phyloP scores from a whole-genome alignment of 2,113 vertebrate species.

The Coptodon bakossiorum region DNA sequence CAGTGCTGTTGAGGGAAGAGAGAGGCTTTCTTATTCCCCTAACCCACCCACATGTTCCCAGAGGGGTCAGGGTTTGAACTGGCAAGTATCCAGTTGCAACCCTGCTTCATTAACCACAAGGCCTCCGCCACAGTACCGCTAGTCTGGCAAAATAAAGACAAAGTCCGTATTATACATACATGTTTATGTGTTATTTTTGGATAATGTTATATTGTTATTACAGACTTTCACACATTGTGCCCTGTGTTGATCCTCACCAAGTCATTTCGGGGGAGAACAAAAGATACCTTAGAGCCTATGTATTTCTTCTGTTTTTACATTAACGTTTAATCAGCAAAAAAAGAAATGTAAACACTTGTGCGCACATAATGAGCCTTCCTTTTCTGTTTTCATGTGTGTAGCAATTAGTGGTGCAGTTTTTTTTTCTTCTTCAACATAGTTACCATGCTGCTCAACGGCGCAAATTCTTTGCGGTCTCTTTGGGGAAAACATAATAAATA shows the following conservation, averaged over 20 bases:
- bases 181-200: background rate
- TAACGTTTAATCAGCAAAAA: background rate
- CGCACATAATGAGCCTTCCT: background rate
- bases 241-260: background rate
- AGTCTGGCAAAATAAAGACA: background rate
- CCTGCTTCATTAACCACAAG: constrained; percentile 37
- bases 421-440: background rate
- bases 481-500: background rate
- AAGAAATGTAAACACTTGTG: background rate
- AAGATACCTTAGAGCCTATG: background rate
- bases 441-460: background rate
- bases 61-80: constrained; percentile 40
- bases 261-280: background rate
- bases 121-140: constrained; percentile 11
- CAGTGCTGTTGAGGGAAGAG: constrained; percentile 6
- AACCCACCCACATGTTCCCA: constrained; percentile 35
- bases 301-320: background rate
- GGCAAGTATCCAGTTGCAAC: constrained; percentile 29
- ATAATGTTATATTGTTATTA: background rate
- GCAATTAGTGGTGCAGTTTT: constrained; percentile 14
- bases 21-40: constrained; percentile 27
- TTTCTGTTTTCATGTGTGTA: background rate
- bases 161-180: background rate
- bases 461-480: background rate
- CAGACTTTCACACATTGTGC: background rate